Evolutionary conservation across 2,888 invertebrate species (phyloP), one percentile per base, ranked within the genome.

Genomic region (Leptarthrus brevirostris): DNA sequence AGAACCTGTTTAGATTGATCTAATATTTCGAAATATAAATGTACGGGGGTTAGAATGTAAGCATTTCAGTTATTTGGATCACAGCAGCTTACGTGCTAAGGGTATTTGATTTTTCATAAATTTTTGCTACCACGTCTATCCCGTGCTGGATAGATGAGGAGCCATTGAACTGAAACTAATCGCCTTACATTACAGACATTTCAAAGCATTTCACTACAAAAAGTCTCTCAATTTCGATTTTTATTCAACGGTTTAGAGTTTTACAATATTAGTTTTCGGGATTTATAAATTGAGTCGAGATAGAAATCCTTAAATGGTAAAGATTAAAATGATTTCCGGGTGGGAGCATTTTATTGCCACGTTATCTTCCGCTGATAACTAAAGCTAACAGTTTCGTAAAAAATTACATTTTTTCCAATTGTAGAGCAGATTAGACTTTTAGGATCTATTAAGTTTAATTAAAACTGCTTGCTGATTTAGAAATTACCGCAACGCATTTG

Each of bases 51-150:
- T 12, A 34, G 20, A n/a, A 12, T n/a, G n/a, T 14, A 30, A 6
- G 24, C 34, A 34, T 34, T 36, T 34, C 36, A 58, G 36, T 36
- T 58, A 36, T 40, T 36, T 36, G 36, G 58, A 58, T 58, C 36
- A 36, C 20, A 58, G 20, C 34, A 18, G 58, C 20, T 58, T 58
- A 58, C 58, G 58, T 58, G 58, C 18, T 18, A 58, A 36, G 58
- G 36, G 18, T 40, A 36, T 36, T 58, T 58, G 58, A 58, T 58
- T 58, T 58, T 58, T 58, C 58, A 34, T 18, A 36, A 58, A 18
- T 30, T 58, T 58, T 58, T 58, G 14, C 12, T 49, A 16, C 4
- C 49, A 18, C 18, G 18, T 16, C 20, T 20, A n/a, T 10, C 10
- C 16, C 4, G 36, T 36, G 2, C 58, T 26, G 56, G 16, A 10